Evolutionary conservation across 2,888 invertebrate species (phyloP), one percentile per base, ranked within the genome.

Genomic region (Mayetiola destructor): DNA sequence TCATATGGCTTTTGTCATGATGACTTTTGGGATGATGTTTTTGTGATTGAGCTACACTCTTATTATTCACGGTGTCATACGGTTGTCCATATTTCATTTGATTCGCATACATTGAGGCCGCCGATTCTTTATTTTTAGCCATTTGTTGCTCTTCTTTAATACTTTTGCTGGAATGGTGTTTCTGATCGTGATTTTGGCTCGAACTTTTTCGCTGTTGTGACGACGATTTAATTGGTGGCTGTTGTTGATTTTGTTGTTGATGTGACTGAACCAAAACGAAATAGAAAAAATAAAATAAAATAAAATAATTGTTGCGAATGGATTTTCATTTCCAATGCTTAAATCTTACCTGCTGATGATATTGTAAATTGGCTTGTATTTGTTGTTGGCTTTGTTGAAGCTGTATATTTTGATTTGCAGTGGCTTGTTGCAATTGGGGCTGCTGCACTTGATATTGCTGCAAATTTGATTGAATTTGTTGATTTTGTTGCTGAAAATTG

Each of bases 321-420:
- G 6, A 10, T 32, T 6, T 6, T 9, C 10, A 10, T 32, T 6
- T 32, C 6, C 8, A 32, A 32, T 32, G 10, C 32, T n/a, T n/a
- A 32, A 32, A 6, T 32, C 8, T 53, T 53, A 10, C n/a, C 30
- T 56, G 56, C 18, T 56, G 36, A 53, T 57, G 57, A 23, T 57
- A 16, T 30, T 59, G 59, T 21, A 66, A 67, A 61, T 69, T 66
- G 58, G 69, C 69, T 59, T 72, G 73, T 29, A 68, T 67, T 52
- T 69, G 69, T n/a, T 69, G 64, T 58, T 66, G 67, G 58, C 67
- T 69, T 53, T 69, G 70, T 64, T 30, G 59, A 32, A 66, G 68
- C 37, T 69, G 68, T 14, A 69, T 63, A 57, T 64, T 66, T 59
- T 68, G 69, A 39, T 69, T 48, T 23, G 27, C 16, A 6, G 27